Base-by-base conservation (phyloP, 2,797 vertebrate species). In the Ctenochaetus hawaiiensis region DNA sequence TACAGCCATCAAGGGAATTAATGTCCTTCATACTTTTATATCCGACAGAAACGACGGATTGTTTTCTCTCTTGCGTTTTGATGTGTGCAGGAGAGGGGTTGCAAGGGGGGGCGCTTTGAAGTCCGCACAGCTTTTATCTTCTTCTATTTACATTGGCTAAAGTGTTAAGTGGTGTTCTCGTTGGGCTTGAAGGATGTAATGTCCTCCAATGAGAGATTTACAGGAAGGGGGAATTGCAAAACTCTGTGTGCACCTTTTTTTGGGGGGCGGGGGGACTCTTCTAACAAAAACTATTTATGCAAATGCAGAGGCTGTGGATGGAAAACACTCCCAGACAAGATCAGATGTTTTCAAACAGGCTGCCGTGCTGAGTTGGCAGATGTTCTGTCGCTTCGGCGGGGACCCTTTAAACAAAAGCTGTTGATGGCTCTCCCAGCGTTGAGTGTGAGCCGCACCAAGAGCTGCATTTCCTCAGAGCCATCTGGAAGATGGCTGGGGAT, bases 121-220 rank as follows among this genome's bases (percentile, higher is more conserved):
- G 87, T 88, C 80, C 0, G 8, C 80, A 51, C 43, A 88, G 70
- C 87, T 92, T 92, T 92, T 82, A 93, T 93, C 78, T 84, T 63
- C 62, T 78, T 87, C 72, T 93, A 73, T 93, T 93, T 93, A 91
- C 82, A 80, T 66, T 85, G 82, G 85, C 84, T 87, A 80, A 90
- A 86, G 93, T 93, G 92, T 93, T 92, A 91, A 91, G 90, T 91
- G 79, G 89, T 71, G 64, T 80, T 90, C 87, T 89, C 51, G 11
- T 90, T 84, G 4, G 69, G 72, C 67, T 83, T 88, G 80, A 87
- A 90, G 88, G 86, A 87, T 90, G 85, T 84, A 89, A 90, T 83
- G 70, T 71, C 23, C 82, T 41, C 39, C 72, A 85, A 84, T 61
- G 77, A 85, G 77, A 89, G 74, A 89, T 89, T 87, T 88, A 90